Evolutionary conservation across 2,888 invertebrate species (phyloP).

Genomic region (Macrophya annulata): DNA sequence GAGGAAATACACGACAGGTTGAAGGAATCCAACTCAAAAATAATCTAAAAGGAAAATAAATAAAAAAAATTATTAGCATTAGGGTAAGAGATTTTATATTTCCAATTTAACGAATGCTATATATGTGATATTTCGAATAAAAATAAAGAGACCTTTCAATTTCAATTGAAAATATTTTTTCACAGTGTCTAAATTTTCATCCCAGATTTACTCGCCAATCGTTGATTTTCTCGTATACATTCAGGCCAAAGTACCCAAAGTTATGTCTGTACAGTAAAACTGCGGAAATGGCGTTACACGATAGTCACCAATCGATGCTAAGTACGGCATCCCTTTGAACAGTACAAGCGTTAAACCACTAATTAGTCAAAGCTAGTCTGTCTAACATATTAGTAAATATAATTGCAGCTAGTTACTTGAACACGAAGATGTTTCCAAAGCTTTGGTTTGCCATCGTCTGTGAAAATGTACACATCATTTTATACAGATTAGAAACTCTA

Average conservation of each 20-base stretch:
- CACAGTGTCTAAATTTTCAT: not conserved
- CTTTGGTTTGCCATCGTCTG: not conserved
- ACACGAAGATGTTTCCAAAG: not conserved
- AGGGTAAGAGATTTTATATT: not conserved
- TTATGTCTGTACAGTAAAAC: not conserved
- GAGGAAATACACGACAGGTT: constrained; percentile 21
- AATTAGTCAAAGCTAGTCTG: constrained; percentile 27
- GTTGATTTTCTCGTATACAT: not conserved
- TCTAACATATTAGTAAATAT: not conserved
- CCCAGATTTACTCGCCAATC: not conserved
- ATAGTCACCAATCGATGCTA: constrained; percentile 16
- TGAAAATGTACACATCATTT: not conserved
- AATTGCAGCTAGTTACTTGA: not conserved
- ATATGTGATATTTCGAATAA: not conserved
- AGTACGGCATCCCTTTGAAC: not conserved
- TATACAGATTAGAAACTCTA: not conserved
- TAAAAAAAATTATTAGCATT: not conserved
- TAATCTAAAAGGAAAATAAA: not conserved
- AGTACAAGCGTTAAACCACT: not conserved
- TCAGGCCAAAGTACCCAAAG: not conserved
- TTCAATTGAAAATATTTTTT: not conserved
- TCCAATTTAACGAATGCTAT: not conserved
- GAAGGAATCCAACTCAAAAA: constrained; percentile 20
- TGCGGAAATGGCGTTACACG: not conserved
- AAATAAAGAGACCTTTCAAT: not conserved